Evolutionary conservation across 2,113 vertebrate species (phyloP), one percentile per base, ranked within the genome.

Genomic region (Engystomops pustulosus): DNA sequence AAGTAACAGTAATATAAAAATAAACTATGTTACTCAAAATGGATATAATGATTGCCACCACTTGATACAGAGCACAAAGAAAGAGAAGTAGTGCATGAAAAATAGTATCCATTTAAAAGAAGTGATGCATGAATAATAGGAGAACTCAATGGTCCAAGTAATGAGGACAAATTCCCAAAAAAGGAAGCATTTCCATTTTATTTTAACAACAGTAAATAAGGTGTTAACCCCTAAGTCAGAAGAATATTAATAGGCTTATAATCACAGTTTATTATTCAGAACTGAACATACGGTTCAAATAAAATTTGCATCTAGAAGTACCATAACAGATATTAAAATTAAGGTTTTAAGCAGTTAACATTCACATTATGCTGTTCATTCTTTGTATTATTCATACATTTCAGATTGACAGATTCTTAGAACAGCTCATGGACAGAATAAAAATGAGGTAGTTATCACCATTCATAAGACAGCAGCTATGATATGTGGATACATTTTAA

Each of bases 291-390:
- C 20, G 38, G 55, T 62, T 75, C 55, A 62, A 65, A 62, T 75
- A 62, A 27, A 65, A 34, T 76, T 83, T 83, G 53, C 70, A 83
- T 83, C 60, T 32, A 65, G 51, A 75, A 74, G 25, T 65, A 75
- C 80, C 12, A 47, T 38, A 72, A 65, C 69, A 53, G n/a, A 72
- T 83, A 75, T 65, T 47, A 51, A 75, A 83, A 83, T 74, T 75
- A 75, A 75, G 49, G 41, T 47, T 83, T 83, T 65, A 83, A 82
- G 71, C 69, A 75, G 69, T 83, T 81, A 81, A 81, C 79, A 70
- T 81, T 83, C 81, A 83, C 81, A 83, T 75, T 83, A 83, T 83
- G 81, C 81, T 47, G 53, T 75, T 83, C 81, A 83, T 83, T 83
- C 81, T 75, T 83, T 83, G 69, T 83, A 75, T 83, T 75, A 83